Evolutionary conservation across 2,888 invertebrate species (phyloP), one percentile per base, ranked within the genome.

Genomic region (Mycalesis mineus): DNA sequence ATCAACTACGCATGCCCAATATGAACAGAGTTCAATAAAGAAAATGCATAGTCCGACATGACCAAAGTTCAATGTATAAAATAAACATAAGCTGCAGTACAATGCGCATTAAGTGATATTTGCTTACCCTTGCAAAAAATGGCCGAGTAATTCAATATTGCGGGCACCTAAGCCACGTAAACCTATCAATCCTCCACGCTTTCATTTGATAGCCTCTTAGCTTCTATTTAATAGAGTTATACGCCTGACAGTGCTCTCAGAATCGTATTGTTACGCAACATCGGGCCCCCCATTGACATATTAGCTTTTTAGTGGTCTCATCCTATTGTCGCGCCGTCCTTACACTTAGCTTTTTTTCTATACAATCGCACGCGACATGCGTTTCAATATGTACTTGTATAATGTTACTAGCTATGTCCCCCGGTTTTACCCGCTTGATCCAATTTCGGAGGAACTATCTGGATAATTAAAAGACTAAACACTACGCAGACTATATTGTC

Each of bases 101-200:
- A 40, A 49, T 40, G 15, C 22, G 40, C 22, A 45, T 58, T 50
- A 45, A 51, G 31, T 31, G 49, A 49, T 52, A 55, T 62, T 63
- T 58, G 51, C 47, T 47, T 47, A 52, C 50, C 11, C 31, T 58
- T 57, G 60, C 62, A 59, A 60, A 64, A 60, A 48, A 14, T 44
- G 42, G 17, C 55, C 57, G 14, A 33, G 51, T 61, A 60, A 61
- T 55, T 39, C 41, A 58, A 58, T 60, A 60, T 63, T 63, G 61
- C 52, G 54, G 55, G 55, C 59, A 55, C 54, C 53, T 55, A 45
- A 48, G 39, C 31, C 31, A 31, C 37, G 49, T 56, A 55, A 57
- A 61, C 72, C 78, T 75, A 88, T 87, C 87, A 76, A 84, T 87
- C 86, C 73, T 84, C 76, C 75, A 83, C 76, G 81, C 82, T 75